Percentiles rank a stretch among this genome's conserved stretches.
Evolutionary conservation across 2,797 vertebrate species (phyloP).

Genomic region (Nannoperca obscura): DNA sequence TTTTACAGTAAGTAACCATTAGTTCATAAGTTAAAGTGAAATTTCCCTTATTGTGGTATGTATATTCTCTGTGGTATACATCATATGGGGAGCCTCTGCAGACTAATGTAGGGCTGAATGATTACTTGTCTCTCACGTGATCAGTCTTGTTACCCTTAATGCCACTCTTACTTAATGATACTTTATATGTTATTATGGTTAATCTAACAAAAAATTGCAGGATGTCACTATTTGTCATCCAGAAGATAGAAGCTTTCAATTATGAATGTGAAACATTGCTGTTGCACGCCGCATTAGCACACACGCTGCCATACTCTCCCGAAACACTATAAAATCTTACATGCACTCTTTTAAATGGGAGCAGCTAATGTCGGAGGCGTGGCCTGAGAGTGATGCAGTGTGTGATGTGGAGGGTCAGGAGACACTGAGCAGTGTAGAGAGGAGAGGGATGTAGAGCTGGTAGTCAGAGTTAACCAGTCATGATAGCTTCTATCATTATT

Average conservation of each 20-base stretch:
- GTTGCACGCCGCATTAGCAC: neutral
- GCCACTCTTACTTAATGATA: constrained; percentile 30
- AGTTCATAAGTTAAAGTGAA: neutral
- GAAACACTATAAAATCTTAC: neutral
- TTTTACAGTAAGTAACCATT: neutral
- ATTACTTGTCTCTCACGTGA: constrained; percentile 33
- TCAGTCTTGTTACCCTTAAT: constrained; percentile 38
- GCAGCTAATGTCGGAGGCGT: no score
- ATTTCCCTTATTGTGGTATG: neutral
- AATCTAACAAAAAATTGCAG: constrained; percentile 41
- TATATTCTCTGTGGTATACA: neutral
- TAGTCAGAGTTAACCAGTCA: no score
- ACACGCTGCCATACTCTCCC: neutral
- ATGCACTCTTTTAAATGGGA: neutral
- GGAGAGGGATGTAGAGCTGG: no score
- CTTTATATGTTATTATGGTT: constrained; percentile 43
- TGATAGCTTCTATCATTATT: no score
- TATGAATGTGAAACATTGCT: constrained; percentile 33
- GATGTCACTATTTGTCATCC: constrained; percentile 15
- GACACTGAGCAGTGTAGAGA: neutral
- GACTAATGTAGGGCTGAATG: constrained; percentile 5
- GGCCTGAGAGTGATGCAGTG: neutral
- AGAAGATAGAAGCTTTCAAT: constrained; percentile 41
- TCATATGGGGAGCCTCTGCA: neutral
- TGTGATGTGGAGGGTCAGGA: neutral